Evolutionary conservation across 2,888 invertebrate genomes (phyloP), one percentile per base, ranked within the genome.

Genomic region (Agriopis aurantiaria): DNA sequence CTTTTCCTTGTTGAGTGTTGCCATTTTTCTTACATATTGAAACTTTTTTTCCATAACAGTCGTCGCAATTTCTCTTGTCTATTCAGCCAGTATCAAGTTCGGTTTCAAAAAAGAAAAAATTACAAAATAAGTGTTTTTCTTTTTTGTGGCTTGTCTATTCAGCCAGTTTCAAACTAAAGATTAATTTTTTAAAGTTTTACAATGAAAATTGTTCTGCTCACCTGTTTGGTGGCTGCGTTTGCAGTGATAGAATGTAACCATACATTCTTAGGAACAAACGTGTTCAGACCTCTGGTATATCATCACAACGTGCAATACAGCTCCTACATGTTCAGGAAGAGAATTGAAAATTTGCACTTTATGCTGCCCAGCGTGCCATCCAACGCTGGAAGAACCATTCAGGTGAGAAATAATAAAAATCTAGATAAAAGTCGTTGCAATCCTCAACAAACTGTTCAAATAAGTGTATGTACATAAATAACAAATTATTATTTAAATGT

Each of bases 261-360:
- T 64, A 85, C 85, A 0, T 91, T 92, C 58, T 33, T 89, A 46
- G 92, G 92, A 0, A 89, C 90, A 0, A 91, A 78, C 71, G 84
- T 90, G 0, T 40, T 68, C 3, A 79, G 88, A n/a, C 82, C 83
- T 0, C 3, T 85, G 60, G 78, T 88, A 0, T 86, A 82, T 48
- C 87, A 89, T 23, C 77, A 80, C 4, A 72, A 77, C 8, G 82
- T 72, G 0, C 67, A 85, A 10, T 88, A 80, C 57, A 70, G 76
- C 9, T 74, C 88, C 0, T 79, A 79, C 48, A 45, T 82, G 5
- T 86, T 88, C 33, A 82, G 78, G 48, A 91, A 91, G 72, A 82
- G 88, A n/a, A 77, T 91, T 2, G 91, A 91, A 71, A 85, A 86
- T 55, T 17, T 87, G 1, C 82, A 82, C 68, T 88, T 78, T 59